Evolutionary conservation across 2,797 vertebrate species (phyloP).

Genomic region (Mionectes olivaceus): DNA sequence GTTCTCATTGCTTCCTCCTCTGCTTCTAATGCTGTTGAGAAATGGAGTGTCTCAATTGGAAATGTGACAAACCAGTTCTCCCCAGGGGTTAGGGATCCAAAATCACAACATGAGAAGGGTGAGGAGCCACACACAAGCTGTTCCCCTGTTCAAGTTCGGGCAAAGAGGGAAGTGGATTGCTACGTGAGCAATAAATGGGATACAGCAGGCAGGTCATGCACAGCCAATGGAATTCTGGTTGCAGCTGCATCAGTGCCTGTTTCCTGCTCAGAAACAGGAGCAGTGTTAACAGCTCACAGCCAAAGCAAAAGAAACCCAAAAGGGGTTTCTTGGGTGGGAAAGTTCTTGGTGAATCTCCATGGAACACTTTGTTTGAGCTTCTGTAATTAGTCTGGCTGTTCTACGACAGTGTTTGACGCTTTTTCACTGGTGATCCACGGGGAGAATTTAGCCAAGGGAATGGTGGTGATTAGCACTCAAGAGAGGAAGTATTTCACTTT

Average conservation of each 20-base stretch:
- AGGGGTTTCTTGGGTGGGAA: neutral
- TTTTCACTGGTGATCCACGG: neutral
- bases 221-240: neutral
- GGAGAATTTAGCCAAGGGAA: neutral
- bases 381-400: neutral
- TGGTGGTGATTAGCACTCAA: neutral
- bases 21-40: neutral
- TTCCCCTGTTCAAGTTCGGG: neutral
- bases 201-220: neutral
- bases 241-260: neutral
- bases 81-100: neutral
- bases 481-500: neutral
- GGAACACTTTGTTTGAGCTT: neutral
- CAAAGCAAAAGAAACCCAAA: neutral
- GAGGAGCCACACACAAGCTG: neutral
- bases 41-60: neutral
- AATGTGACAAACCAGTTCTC: neutral
- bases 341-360: neutral
- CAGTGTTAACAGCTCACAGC: neutral
- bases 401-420: neutral
- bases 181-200: neutral
- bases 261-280: neutral
- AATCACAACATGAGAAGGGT: neutral
- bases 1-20: neutral
- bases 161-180: neutral